These are phyloP conservation scores for Sepiola atlantica DNA, from an alignment of 2,888 invertebrate genomes.

Conservation along the genomic window DNA sequence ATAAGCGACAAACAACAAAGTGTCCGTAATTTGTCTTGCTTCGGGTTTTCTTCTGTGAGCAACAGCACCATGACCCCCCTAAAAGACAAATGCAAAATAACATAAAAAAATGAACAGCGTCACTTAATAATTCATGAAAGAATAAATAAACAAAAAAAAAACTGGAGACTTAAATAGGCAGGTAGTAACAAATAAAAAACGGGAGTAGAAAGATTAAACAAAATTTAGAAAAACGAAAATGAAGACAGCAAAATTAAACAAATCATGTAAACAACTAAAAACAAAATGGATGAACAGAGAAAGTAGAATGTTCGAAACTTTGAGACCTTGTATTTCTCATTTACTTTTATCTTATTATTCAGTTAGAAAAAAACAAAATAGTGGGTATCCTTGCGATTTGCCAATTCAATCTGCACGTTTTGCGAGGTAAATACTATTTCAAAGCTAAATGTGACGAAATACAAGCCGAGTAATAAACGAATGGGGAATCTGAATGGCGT, in stretches of 20 bases:
- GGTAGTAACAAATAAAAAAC: background rate
- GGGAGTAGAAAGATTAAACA: background rate
- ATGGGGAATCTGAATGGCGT: too few species aligned
- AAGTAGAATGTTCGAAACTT: background rate
- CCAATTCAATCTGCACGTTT: too few species aligned
- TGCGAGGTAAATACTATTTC: too few species aligned
- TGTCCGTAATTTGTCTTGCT: background rate
- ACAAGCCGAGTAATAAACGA: too few species aligned
- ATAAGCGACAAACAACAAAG: background rate
- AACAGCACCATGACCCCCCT: background rate
- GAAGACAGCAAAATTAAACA: background rate
- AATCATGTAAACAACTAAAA: background rate
- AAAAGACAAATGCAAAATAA: background rate
- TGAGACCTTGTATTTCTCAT: background rate
- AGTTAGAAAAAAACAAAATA: too few species aligned
- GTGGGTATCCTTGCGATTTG: too few species aligned
- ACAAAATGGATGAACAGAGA: background rate
- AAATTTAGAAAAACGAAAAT: background rate
- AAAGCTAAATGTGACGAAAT: too few species aligned
- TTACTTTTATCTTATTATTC: background rate
- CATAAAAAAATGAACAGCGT: background rate
- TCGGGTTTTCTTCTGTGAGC: background rate
- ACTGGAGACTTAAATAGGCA: background rate
- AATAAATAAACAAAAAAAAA: background rate
- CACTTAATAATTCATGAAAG: background rate